phyloP scores from a whole-genome alignment of 2,797 vertebrate genomes.

The Crax fasciolata region DNA sequence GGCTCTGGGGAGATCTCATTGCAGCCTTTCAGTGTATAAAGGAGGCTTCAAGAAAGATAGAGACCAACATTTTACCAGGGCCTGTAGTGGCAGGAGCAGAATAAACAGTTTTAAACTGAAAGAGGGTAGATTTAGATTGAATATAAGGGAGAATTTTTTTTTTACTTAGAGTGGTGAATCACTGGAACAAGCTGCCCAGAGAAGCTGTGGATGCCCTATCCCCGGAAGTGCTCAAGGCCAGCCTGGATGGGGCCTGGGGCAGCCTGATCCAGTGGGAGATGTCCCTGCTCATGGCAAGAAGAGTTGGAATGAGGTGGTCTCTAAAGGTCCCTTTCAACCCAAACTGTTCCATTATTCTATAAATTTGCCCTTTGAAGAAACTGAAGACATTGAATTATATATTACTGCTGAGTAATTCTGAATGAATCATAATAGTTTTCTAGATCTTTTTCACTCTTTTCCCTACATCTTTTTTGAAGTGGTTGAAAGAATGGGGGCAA shows the following conservation, averaged over 20 bases:
- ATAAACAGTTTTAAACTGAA: background rate
- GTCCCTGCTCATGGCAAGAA: background rate
- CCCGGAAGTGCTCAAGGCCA: background rate
- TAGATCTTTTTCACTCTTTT: constrained; percentile 29
- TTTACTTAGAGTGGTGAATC: background rate
- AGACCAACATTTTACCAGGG: background rate
- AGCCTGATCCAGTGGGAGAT: background rate
- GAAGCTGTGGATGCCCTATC: background rate
- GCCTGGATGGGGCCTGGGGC: background rate
- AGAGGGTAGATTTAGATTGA: background rate
- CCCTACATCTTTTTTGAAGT: background rate
- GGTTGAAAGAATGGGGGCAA: constrained; percentile 21
- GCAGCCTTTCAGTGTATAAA: background rate
- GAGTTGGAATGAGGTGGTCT: background rate
- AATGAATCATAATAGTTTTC: background rate
- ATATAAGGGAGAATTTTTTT: background rate
- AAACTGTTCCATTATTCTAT: background rate
- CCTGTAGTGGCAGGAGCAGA: background rate
- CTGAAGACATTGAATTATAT: background rate
- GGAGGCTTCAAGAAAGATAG: background rate
- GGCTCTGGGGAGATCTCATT: background rate
- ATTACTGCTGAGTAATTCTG: background rate
- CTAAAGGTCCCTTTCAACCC: background rate
- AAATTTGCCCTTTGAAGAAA: background rate
- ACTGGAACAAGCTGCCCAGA: background rate